These are phyloP conservation scores for Drosophila mettleri DNA, from an alignment of 2,888 invertebrate species.

Conservation along the genomic window DNA sequence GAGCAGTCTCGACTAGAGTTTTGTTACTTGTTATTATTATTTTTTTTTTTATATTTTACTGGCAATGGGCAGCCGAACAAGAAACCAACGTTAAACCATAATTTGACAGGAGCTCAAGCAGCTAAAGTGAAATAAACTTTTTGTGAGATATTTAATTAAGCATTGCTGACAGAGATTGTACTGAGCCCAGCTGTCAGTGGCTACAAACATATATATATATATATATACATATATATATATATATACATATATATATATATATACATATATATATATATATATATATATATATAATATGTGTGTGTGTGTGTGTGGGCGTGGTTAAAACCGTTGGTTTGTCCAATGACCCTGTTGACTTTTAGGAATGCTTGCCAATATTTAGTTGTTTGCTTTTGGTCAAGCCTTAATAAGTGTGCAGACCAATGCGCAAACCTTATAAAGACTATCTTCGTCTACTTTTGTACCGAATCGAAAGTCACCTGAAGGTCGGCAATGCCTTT, in stretches of 20 bases:
- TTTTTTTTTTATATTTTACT: too few relatives aligned
- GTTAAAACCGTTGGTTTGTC: constrained; percentile 22
- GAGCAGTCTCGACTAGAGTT: too few relatives aligned
- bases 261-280: constrained; percentile 3
- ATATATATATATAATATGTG: constrained; percentile 25
- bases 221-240: not conserved
- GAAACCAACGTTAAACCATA: constrained; percentile 43
- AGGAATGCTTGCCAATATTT: constrained; percentile 41
- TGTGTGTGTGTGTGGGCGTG: constrained; percentile 19
- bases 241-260: constrained; percentile 24
- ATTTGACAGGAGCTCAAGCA: constrained; percentile 52
- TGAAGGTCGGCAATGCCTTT: constrained; percentile 37
- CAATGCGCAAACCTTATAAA: constrained; percentile 38
- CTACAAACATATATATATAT: constrained; percentile 2
- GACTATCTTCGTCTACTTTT: constrained; percentile 14
- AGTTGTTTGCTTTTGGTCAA: constrained; percentile 35
- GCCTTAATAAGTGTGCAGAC: constrained; percentile 58
- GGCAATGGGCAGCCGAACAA: too few relatives aligned
- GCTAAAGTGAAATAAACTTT: constrained; percentile 50
- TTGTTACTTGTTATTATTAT: too few relatives aligned
- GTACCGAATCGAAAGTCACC: constrained; percentile 42
- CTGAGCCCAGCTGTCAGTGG: constrained; percentile 9
- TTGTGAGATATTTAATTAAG: constrained; percentile 64
- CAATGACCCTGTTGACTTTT: constrained; percentile 61
- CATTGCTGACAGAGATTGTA: constrained; percentile 36